Percentiles rank a stretch among this genome's conserved stretches.
phyloP scores from a whole-genome alignment of 1,140 invertebrate species.

The Atta texana region DNA sequence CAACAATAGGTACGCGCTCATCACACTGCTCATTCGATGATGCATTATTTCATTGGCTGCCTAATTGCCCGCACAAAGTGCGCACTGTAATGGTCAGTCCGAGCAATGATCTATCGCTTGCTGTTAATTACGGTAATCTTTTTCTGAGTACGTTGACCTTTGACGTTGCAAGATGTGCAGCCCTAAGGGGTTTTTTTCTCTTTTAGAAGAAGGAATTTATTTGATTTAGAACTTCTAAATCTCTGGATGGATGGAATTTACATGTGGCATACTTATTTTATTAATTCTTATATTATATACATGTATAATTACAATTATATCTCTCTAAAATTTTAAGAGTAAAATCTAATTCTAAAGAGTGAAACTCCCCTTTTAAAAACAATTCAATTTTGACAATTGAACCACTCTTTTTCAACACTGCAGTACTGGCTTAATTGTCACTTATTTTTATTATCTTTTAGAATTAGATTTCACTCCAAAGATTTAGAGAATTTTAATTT shows the following conservation, averaged over 20 bases:
- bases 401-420: no score
- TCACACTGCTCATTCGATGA: slow-evolving; percentile 12
- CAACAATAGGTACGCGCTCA: slow-evolving; percentile 30
- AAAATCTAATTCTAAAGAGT: no score
- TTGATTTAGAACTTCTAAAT: neutral
- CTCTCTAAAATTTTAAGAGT: no score
- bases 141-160: neutral
- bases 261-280: neutral
- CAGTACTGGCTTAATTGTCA: no score
- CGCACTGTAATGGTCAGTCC: slow-evolving; percentile 29
- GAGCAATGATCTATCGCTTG: slow-evolving; percentile 42
- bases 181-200: no score
- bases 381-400: no score
- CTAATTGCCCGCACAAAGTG: slow-evolving; percentile 37
- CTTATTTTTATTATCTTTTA: no score
- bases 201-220: neutral
- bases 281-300: neutral
- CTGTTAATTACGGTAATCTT: slow-evolving; percentile 58
- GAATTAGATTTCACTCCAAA: no score
- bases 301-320: neutral
- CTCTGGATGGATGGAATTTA: neutral
- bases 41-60: slow-evolving; percentile 50
- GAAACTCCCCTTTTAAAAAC: no score
- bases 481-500: no score
- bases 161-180: no score